phyloP scores from a whole-genome alignment of 2,797 vertebrate species.

The Gallinago nigripennis region DNA sequence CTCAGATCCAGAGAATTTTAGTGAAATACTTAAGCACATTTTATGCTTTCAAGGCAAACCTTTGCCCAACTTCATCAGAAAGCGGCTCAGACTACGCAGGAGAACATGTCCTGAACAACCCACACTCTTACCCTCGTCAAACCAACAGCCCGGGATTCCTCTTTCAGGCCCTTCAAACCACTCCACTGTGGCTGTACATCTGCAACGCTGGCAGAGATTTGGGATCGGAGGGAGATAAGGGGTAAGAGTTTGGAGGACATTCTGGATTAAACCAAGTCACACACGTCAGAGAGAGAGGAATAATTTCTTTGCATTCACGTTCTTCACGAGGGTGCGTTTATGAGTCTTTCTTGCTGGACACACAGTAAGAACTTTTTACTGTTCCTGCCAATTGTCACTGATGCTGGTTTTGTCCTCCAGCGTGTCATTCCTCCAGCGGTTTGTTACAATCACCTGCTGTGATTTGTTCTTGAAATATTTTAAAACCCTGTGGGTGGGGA shows the following conservation, averaged over 20 bases:
- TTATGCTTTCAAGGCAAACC: neutral
- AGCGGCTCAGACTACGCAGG: neutral
- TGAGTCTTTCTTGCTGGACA: neutral
- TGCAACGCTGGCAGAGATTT: neutral
- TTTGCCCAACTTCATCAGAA: neutral
- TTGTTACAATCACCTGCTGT: neutral
- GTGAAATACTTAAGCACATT: neutral
- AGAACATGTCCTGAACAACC: neutral
- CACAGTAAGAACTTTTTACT: neutral
- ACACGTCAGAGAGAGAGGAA: neutral
- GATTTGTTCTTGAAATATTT: slow-evolving; percentile 47
- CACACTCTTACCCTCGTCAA: neutral
- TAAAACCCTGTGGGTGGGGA: neutral
- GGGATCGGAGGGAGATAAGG: neutral
- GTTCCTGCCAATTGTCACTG: neutral
- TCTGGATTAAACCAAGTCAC: neutral
- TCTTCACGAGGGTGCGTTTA: neutral
- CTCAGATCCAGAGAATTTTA: neutral
- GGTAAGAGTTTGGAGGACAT: neutral
- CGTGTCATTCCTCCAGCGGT: neutral
- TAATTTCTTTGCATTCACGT: neutral
- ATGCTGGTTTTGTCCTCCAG: neutral
- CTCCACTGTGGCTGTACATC: neutral
- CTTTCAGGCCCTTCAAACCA: neutral
- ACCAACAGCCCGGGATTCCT: neutral